Evolutionary conservation across 2,888 invertebrate genomes (phyloP), one percentile per base, ranked within the genome.

Genomic region (Hypercompe scribonia): DNA sequence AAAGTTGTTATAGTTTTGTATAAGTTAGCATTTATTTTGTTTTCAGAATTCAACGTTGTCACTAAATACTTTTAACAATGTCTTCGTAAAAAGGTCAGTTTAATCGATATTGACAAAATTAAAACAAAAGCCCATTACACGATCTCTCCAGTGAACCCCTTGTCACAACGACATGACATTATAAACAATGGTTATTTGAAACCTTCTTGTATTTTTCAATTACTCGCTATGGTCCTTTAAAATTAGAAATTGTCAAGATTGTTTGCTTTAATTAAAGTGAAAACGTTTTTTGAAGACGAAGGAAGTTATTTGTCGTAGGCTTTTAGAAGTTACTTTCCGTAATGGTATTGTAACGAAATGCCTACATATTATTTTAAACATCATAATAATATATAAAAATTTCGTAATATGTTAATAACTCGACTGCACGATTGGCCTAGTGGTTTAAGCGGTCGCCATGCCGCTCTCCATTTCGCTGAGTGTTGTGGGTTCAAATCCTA

Each of bases 131-230:
- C 21, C n/a, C 8, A 46, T 39, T 65, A 28, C 28, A 65, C 39
- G 18, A 28, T 21, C 42, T 66, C 66, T 66, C 24, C 42, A 46
- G 65, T 28, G 28, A 42, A 42, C 11, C 11, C 31, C 42, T 66
- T 42, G 21, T 31, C 11, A 21, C 4, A 42, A 66, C 4, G 31
- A 31, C 28, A 61, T 61, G 61, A 31, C 15, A 61, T 66, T 66
- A 66, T 66, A 66, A 18, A 31, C 39, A 66, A 66, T 31, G 31
- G 39, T 31, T 66, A 42, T 42, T 61, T 61, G 28, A 61, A 36
- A 21, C 31, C 21, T 39, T 65, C 65, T 65, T 42, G 39, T 66
- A 66, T 61, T 42, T 66, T 42, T 21, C 31, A 42, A 66, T 66
- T 66, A 46, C 39, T 24, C 11, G 11, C 21, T 46, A 66, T 46